Evolutionary conservation across 2,888 invertebrate genomes (phyloP).

Genomic region (Chrysina gloriosa): DNA sequence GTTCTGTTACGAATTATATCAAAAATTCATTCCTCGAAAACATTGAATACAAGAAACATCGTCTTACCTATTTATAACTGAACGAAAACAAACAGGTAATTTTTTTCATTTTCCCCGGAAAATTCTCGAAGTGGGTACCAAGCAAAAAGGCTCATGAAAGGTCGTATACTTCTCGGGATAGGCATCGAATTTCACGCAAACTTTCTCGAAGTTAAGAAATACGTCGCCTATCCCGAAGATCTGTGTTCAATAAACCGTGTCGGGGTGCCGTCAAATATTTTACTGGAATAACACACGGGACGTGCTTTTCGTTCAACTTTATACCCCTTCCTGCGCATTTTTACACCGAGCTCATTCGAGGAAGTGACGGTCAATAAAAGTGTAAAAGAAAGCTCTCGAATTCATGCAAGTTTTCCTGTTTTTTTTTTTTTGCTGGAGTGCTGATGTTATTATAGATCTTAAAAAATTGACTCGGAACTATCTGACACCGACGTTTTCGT

Average conservation of each 20-base stretch:
- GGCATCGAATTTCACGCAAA: conserved; percentile 1
- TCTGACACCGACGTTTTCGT: no score
- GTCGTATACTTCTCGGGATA: neutral
- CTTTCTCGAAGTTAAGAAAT: conserved; percentile 4
- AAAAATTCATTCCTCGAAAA: no score
- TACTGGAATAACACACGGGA: neutral
- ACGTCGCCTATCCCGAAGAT: neutral
- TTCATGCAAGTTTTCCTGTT: neutral
- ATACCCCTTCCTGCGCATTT: conserved; percentile 11
- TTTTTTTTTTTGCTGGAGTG: neutral
- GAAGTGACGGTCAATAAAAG: conserved; percentile 6
- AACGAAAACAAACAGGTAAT: no score
- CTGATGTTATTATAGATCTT: neutral
- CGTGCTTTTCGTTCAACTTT: neutral
- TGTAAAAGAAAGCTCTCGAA: neutral
- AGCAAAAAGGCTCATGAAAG: neutral
- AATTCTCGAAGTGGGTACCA: neutral
- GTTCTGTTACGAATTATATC: no score
- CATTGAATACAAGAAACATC: no score
- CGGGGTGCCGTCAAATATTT: neutral
- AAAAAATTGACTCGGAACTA: no score
- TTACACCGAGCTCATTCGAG: neutral
- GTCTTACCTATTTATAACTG: no score
- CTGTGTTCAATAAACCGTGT: conserved; percentile 14
- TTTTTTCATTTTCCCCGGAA: neutral